Evolutionary conservation across 2,888 invertebrate species (phyloP), one percentile per base, ranked within the genome.

Genomic region (Micoletzkya japonica): DNA sequence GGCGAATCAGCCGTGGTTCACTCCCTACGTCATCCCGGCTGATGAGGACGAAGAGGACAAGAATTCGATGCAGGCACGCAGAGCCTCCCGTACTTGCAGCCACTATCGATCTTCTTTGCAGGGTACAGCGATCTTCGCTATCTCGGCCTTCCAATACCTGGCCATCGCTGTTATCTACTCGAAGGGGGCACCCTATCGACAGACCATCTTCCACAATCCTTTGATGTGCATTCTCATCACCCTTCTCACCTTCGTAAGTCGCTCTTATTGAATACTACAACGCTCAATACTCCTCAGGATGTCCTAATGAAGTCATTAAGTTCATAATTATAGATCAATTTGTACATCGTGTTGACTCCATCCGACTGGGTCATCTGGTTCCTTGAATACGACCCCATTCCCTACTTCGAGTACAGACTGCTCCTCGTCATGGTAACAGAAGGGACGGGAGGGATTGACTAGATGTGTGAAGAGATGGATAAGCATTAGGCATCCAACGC

Each of bases 161-260:
- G 90, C 90, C 71, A 87, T 92, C 84, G 92, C 92, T 2, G 88
- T 91, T 73, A 90, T 92, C 4, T 92, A 92, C 85, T 91, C 92
- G 20, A 93, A 92, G 85, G 61, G 71, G 4, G 58, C 50, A 0
- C 74, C 74, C 17, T 75, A 73, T 49, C 52, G 74, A 60, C 69
- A 70, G 52, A 72, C 74, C n/a, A 89, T 92, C 82, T 90, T 90
- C 82, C 88, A 89, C 54, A 89, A 89, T 71, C 70, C 74, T 52
- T 79, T 81, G 32, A 71, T 82, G 73, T 74, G 75, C 66, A 44
- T 73, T 49, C 73, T 70, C 39, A 63, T 73, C 44, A 39, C 70
- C 60, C 49, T 72, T 6, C 57, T 70, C 39, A 39, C 44, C 49
- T 17, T 56, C 24, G 61, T 70, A 4, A 54, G 61, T n/a, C 4